Evolutionary conservation across 2,888 invertebrate genomes (phyloP), one percentile per base, ranked within the genome.

Genomic region (Drosophila borealis): DNA sequence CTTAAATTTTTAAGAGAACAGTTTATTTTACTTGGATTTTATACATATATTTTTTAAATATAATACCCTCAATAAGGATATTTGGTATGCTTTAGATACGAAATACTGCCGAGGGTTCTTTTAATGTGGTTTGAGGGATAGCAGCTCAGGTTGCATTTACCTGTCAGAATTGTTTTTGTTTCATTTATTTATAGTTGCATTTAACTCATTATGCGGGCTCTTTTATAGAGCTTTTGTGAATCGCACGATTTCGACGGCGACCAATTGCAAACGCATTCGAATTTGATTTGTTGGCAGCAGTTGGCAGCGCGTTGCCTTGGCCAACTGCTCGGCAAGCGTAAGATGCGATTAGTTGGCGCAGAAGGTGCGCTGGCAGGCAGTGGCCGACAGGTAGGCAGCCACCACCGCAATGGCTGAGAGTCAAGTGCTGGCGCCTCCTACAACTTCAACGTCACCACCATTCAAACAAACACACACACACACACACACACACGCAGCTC

Each of bases 261-360:
- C 82, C 82, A 82, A 82, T 82, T 82, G 88, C 70, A 79, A 79
- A 62, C 79, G 85, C 82, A 84, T 79, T 71, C 67, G 70, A 75
- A 82, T 82, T 82, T 82, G 82, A 82, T 82, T 82, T 82, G 82
- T 85, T 88, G 88, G 85, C 88, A 66, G 46, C 60, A 36, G 66
- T 66, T 68, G 67, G 69, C 60, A 50, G 41, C 42, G 51, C 51
- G 42, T 53, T 62, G 55, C 59, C 66, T 56, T 74, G 45, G 53
- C 63, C 65, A 36, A 56, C 50, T 29, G 50, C 25, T 36, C 36
- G 37, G 45, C 41, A 50, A 11, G 44, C 39, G 44, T 48, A 71
- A 71, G 64, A 60, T 51, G 61, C 66, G 51, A 64, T 60, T 77
- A 48, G 57, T 46, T 66, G 57, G 36, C 36, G 37, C 57, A 63